Evolutionary conservation across 2,113 vertebrate genomes (phyloP).

Genomic region (Ailurus styani): DNA sequence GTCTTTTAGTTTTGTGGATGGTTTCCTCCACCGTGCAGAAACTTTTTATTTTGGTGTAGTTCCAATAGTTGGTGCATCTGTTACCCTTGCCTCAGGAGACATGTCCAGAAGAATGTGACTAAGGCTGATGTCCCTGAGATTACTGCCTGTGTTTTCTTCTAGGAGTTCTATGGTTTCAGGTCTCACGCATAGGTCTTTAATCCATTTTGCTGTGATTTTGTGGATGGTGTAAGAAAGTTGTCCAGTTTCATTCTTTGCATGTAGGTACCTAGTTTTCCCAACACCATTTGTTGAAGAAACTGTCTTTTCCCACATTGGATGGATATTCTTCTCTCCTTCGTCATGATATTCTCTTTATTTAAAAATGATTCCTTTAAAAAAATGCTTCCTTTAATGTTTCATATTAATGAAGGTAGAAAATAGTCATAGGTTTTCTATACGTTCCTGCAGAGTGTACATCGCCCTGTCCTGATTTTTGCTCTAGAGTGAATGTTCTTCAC

Average conservation of each 20-base stretch:
- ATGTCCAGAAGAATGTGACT: background rate
- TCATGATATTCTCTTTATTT: background rate
- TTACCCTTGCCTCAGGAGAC: background rate
- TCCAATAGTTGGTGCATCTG: background rate
- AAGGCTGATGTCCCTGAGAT: background rate
- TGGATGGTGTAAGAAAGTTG: background rate
- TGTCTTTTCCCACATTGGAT: background rate
- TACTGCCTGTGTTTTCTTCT: background rate
- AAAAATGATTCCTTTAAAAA: background rate
- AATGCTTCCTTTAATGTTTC: background rate
- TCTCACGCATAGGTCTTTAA: background rate
- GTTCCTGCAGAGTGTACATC: background rate
- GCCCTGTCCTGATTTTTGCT: background rate
- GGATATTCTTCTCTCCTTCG: background rate
- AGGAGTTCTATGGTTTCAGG: background rate
- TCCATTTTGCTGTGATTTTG: background rate
- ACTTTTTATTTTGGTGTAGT: background rate
- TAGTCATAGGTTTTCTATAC: background rate
- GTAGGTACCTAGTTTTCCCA: background rate
- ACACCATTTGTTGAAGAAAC: background rate
- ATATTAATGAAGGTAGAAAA: background rate
- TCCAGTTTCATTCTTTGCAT: background rate
- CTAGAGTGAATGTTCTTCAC: rapidly evolving
- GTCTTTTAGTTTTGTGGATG: background rate
- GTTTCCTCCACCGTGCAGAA: background rate